Evolutionary conservation across 2,888 invertebrate species (phyloP), one percentile per base, ranked within the genome.

Genomic region (Amblyteles armatorius): DNA sequence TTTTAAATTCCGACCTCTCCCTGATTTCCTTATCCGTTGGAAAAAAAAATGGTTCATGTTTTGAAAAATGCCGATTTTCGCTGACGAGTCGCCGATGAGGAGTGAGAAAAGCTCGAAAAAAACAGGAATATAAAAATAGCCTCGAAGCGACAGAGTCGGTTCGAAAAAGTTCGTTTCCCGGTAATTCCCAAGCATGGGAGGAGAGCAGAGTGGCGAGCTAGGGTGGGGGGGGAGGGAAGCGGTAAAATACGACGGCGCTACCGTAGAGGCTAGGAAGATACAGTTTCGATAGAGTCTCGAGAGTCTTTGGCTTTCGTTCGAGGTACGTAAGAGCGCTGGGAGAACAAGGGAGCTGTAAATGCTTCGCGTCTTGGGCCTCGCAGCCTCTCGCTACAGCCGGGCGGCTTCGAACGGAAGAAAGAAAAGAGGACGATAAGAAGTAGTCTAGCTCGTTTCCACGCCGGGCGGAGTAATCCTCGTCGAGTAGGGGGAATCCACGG

Each of bases 401-500:
- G 33, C 29, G 63, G 74, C 50, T 26, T 52, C 26, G 40, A 73
- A 22, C 36, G 79, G 76, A 76, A 60, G 55, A 71, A 69, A 79
- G 76, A 65, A 79, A 83, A 76, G 83, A 80, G 71, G 76, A 80
- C 72, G 79, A 80, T 76, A 50, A 55, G 57, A 67, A 74, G 71
- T 76, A 72, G 77, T 78, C 57, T 44, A 76, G 76, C 78, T 33
- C 83, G 63, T 40, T 74, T 63, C 69, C 68, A 63, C 36, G 33
- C 29, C 36, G 48, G 16, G 29, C 13, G 9, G 29, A 48, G 71
- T 83, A 83, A 83, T 79, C 72, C 76, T 57, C 72, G n/a, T 73
- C 65, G 76, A 83, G 79, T 79, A 79, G 74, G 71, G 71, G 65
- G 76, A 83, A 79, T 83, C 55, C 71, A 76, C 79, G 57, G 63